Percentiles rank a stretch among this genome's conserved stretches.
Evolutionary conservation across 2,797 vertebrate species (phyloP).

Genomic region (Spea hammondii): DNA sequence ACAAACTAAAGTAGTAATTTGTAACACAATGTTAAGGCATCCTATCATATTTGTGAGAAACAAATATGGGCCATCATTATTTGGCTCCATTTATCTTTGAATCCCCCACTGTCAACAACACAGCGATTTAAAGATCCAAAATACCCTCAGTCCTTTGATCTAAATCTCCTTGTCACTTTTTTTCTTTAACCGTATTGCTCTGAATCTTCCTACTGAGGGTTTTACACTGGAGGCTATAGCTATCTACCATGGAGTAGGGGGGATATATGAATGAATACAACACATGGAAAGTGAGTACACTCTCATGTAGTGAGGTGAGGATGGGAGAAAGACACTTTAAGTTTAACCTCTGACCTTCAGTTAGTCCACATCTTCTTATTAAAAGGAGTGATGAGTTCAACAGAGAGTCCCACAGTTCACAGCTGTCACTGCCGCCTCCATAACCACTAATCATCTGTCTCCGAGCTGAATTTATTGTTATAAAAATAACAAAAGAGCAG

Average conservation of each 20-base stretch:
- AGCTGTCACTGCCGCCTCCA: constrained; percentile 20
- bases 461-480: constrained; percentile 21
- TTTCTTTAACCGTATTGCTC: neutral
- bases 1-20: no score
- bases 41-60: no score
- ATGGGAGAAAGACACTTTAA: constrained; percentile 16
- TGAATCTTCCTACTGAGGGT: constrained; percentile 12
- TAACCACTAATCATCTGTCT: constrained; percentile 20
- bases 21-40: no score
- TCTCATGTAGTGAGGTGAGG: constrained; percentile 6
- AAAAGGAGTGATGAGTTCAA: constrained; percentile 38
- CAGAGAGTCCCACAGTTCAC: constrained; percentile 18
- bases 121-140: neutral
- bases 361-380: constrained; percentile 23
- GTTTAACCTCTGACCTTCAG: constrained; percentile 30
- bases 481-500: constrained; percentile 11
- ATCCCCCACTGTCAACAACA: neutral
- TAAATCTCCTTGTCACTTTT: neutral
- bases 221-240: constrained; percentile 1
- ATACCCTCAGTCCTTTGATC: constrained; percentile 10
- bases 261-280: constrained; percentile 17
- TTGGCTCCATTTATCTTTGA: constrained; percentile 1
- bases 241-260: neutral
- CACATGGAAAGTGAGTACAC: constrained; percentile 28
- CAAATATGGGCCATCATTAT: constrained; percentile 4